These are phyloP conservation scores for Elmis aenea DNA, from an alignment of 2,888 invertebrate species.

Conservation along the genomic window DNA sequence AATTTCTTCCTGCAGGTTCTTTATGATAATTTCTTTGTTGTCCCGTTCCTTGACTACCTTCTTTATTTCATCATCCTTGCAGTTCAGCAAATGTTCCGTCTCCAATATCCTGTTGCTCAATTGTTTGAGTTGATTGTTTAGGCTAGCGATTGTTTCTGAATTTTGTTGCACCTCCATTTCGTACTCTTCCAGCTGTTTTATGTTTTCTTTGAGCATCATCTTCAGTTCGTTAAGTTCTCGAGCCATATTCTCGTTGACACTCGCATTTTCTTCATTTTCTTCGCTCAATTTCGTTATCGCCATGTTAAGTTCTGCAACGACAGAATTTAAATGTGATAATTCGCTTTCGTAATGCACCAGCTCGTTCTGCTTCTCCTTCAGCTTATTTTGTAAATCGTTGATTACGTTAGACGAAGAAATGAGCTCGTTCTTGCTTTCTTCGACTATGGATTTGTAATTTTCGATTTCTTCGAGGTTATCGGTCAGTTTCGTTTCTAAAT, in stretches of 20 bases:
- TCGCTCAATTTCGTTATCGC: constrained; percentile 51
- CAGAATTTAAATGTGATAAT: constrained; percentile 45
- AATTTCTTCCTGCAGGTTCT: constrained; percentile 45
- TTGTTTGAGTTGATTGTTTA: constrained; percentile 52
- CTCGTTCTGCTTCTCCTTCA: constrained; percentile 33
- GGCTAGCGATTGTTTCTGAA: constrained; percentile 54
- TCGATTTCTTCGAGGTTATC: constrained; percentile 35
- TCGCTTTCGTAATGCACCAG: constrained; percentile 20
- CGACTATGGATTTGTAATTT: constrained; percentile 34
- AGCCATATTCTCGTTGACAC: constrained; percentile 50
- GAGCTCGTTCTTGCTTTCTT: constrained; percentile 40
- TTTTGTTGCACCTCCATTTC: constrained; percentile 55
- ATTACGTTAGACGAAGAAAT: constrained; percentile 34
- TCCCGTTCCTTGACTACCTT: constrained; percentile 46
- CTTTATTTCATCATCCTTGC: constrained; percentile 49
- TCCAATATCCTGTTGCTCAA: constrained; percentile 56
- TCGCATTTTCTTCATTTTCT: constrained; percentile 48
- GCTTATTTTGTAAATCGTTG: constrained; percentile 31
- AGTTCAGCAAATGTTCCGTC: constrained; percentile 48
- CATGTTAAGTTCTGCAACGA: constrained; percentile 51
- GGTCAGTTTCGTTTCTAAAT: constrained; percentile 32
- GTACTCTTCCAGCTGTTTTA: constrained; percentile 50
- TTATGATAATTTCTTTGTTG: constrained; percentile 35
- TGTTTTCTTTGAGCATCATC: constrained; percentile 50
- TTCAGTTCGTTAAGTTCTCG: constrained; percentile 55